These are phyloP conservation scores for Caiman crocodilus DNA, from an alignment of 2,797 vertebrate genomes.

Conservation along the genomic window DNA sequence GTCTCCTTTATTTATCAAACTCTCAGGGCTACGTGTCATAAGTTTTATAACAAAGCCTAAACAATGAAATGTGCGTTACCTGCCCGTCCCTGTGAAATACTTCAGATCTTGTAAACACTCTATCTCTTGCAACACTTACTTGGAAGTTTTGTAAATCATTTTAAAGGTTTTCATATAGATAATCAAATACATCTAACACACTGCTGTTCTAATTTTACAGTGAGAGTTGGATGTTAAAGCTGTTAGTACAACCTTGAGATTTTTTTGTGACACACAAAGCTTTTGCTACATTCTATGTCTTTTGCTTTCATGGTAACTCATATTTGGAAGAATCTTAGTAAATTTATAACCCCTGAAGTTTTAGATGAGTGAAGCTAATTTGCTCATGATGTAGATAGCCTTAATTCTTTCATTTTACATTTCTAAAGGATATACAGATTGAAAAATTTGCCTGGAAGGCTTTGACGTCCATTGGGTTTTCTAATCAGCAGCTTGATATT, in stretches of 20 bases:
- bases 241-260: background rate
- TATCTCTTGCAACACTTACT: background rate
- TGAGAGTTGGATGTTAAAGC: background rate
- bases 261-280: background rate
- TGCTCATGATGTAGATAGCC: background rate
- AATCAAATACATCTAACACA: background rate
- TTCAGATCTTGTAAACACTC: background rate
- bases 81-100: accelerated
- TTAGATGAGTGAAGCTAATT: background rate
- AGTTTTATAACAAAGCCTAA: background rate
- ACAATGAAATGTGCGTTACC: accelerated
- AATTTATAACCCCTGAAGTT: background rate
- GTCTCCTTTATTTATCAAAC: background rate
- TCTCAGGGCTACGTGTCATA: background rate
- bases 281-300: background rate
- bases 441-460: slow-evolving; percentile 48
- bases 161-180: background rate
- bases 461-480: slow-evolving; percentile 48
- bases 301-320: background rate
- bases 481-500: slow-evolving; percentile 47
- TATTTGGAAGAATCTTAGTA: background rate
- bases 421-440: background rate
- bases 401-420: background rate
- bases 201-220: background rate
- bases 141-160: background rate